A percentile compares a stretch with the other conserved stretches of the same genome.
These are phyloP conservation scores for Xerus inauris DNA, from an alignment of 2,113 vertebrate genomes.

Conservation along the genomic window DNA sequence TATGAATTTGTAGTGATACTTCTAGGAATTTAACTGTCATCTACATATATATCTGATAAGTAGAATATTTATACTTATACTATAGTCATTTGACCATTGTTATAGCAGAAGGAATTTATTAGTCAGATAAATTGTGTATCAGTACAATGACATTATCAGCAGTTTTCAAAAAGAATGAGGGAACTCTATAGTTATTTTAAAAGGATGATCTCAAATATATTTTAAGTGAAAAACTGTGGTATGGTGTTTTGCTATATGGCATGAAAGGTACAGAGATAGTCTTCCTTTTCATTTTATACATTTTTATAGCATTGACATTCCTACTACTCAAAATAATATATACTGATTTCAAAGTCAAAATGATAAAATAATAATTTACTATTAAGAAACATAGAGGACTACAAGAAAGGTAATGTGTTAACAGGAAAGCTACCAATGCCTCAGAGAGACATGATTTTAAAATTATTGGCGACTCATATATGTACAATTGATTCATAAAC, in stretches of 20 bases:
- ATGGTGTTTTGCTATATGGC: neutral
- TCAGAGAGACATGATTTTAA: neutral
- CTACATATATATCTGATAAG: neutral
- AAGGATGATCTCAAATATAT: slow-evolving; percentile 12
- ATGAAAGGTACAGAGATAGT: neutral
- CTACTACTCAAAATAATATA: neutral
- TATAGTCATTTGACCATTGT: neutral
- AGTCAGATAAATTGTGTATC: neutral
- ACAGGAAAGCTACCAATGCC: neutral
- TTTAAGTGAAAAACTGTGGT: neutral
- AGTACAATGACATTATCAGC: neutral
- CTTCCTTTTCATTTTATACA: neutral
- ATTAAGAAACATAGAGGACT: neutral
- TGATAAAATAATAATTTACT: neutral
- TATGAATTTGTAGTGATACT: neutral
- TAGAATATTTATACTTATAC: neutral
- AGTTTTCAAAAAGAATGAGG: slow-evolving; percentile 42
- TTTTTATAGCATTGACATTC: slow-evolving; percentile 17
- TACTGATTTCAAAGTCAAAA: slow-evolving; percentile 1
- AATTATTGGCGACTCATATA: neutral
- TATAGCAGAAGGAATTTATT: neutral
- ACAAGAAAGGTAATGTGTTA: neutral
- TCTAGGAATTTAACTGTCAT: neutral
- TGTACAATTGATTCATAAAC: neutral
- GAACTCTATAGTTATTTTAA: neutral